Evolutionary conservation across 2,888 invertebrate species (phyloP).

Genomic region (Cheilosia scutellata): DNA sequence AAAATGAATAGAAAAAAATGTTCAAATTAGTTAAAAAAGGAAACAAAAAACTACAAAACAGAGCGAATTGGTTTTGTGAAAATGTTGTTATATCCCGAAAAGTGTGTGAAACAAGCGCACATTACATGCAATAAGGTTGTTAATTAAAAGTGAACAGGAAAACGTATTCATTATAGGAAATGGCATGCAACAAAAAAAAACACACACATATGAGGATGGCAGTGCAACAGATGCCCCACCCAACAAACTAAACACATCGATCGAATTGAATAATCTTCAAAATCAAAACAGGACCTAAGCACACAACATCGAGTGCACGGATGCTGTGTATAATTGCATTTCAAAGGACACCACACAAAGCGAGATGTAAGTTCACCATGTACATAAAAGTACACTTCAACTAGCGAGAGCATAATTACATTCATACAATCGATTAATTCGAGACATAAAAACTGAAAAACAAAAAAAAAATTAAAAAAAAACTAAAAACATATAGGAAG

Average conservation of each 20-base stretch:
- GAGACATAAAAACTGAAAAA: slow-evolving; percentile 33
- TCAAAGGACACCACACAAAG: slow-evolving; percentile 28
- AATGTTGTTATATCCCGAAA: slow-evolving; percentile 32
- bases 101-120: slow-evolving; percentile 24
- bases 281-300: slow-evolving; percentile 13
- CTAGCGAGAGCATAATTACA: slow-evolving; percentile 54
- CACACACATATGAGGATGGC: slow-evolving; percentile 12
- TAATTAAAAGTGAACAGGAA: too few relatives aligned
- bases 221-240: slow-evolving; percentile 30
- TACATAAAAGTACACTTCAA: slow-evolving; percentile 23
- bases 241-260: slow-evolving; percentile 8
- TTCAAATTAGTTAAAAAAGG: slow-evolving; percentile 29
- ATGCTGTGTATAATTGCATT: slow-evolving; percentile 19
- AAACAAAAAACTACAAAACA: neutral
- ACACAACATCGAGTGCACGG: slow-evolving; percentile 11
- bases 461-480: neutral
- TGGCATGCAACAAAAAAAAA: slow-evolving; percentile 1
- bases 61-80: slow-evolving; percentile 6
- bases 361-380: slow-evolving; percentile 2
- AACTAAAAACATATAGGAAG: slow-evolving; percentile 30
- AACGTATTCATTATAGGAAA: neutral
- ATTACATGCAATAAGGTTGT: neutral
- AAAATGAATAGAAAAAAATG: slow-evolving; percentile 16
- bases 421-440: slow-evolving; percentile 70
- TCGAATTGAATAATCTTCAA: slow-evolving; percentile 5